Base-by-base conservation (phyloP, 2,888 invertebrate genomes). In the Pristionchus mayeri region DNA sequence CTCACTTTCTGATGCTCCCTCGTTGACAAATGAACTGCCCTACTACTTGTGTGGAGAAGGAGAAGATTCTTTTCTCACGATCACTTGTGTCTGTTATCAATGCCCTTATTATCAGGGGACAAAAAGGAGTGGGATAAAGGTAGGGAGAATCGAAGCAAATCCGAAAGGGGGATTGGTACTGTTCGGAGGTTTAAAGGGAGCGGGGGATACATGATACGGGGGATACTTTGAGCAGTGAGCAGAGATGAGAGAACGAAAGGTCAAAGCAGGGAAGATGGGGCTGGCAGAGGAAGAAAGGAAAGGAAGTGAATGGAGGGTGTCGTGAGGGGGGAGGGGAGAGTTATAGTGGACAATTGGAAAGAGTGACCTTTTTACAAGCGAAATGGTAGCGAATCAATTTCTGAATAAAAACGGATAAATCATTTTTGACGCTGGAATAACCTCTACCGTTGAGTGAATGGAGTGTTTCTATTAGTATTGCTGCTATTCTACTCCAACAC, bases 171-270 rank as follows among this genome's bases (percentile, higher is more conserved):
- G 54, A 54, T 34, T n/a, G 60, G n/a, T 44, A 57, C 57, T 57
- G 40, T 57, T 80, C 27, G 40, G 80, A 16, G n/a, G 30, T 44
- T 57, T 34, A 44, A 57, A 60, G 54, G 40, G 48, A 37, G 71
- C 34, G 57, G 27, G 54, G 30, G 80, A 44, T 57, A 50, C 30
- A 24, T 18, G 82, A 82, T 67, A 63, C 63, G 67, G 60, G 18
- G n/a, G 30, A 52, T 52, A 34, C 67, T 82, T 82, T 82, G 63
- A 82, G 50, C 2, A 48, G 67, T 11, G 48, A 63, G 82, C 30
- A 48, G 57, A 50, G 50, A 48, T 21, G 34, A 63, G 81, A 81
- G 82, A 50, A 57, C 37, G 63, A 82, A 82, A 63, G 82, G 67
- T 82, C 63, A 82, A 60, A 63, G 44, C 21, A 81, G 27, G 44